Evolutionary conservation across 2,797 vertebrate species (phyloP).

Genomic region (Emydoidea blandingii): DNA sequence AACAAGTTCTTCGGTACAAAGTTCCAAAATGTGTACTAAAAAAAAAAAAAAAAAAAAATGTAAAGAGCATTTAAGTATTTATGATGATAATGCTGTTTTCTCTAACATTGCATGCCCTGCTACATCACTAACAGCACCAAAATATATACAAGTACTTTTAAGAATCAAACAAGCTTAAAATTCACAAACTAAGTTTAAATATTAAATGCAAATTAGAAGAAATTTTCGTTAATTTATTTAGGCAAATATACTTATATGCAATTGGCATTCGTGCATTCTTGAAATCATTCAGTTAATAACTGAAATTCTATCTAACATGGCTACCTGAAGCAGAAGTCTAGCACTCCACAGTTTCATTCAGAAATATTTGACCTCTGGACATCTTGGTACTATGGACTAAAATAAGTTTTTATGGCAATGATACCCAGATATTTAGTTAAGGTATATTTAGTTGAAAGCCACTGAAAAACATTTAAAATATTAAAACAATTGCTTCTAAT

Average conservation of each 20-base stretch:
- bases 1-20: constrained; percentile 98
- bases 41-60: constrained; percentile 68
- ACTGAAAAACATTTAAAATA: not conserved
- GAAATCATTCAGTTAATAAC: not conserved
- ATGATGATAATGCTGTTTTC: not conserved
- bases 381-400: not conserved
- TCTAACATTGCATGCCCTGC: not conserved
- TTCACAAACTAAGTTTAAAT: not conserved
- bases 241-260: not conserved
- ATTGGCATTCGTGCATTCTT: not conserved
- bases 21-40: constrained; percentile 98
- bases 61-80: not conserved
- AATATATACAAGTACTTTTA: not conserved
- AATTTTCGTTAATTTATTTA: not conserved
- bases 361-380: not conserved
- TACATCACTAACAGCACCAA: not conserved
- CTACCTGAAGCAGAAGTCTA: not conserved
- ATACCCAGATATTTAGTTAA: not conserved
- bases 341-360: accelerated
- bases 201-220: not conserved
- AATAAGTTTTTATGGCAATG: not conserved
- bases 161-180: not conserved
- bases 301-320: not conserved
- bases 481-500: not conserved
- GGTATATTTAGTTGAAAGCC: not conserved